Base-by-base conservation (phyloP, 2,797 vertebrate genomes). In the Rhodeus uyekii region DNA sequence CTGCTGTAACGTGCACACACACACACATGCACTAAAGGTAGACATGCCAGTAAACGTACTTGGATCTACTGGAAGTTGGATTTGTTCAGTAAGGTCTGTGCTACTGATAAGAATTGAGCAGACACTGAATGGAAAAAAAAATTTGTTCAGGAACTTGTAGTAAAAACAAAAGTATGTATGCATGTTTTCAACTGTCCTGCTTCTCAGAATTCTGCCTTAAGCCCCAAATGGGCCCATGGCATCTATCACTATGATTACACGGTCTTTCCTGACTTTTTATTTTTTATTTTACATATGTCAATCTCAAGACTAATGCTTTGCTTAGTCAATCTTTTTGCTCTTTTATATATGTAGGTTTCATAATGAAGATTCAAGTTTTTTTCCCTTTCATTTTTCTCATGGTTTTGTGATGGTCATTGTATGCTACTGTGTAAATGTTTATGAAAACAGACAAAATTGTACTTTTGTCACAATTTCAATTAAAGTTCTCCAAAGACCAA, bases 1-100 rank as follows among this genome's bases (percentile, higher is more conserved):
- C 94, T 99, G 73, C 93, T 99, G 48, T 99, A 93, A 85, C 4
- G 19, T 44, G 29, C 34, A 46, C 19, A 48, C 12, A 44, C 19
- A 22, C 48, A 42, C 32, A 24, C 36, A 80, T 8, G 18, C 36
- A 38, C 53, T 76, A 22, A 48, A 73, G 12, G 60, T 65, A 53
- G 34, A 39, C 19, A n/a, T 61, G 14, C 5, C 18, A 42, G 55
- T 72, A 4, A 80, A 42, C 22, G 22, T 67, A 58, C 12, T 3
- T 63, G 42, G 42, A 78, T 32, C 50, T 42, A 18, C 12, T 22
- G 19, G n/a, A 77, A 42, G 22, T 36, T 72, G 27, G 14, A 36
- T 9, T 38, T 65, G 14, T 38, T 8, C 24, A 5, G 71, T 53
- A 32, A 61, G 8, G 32, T 42, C 44, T 39, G 55, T 80, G 55